Evolutionary conservation across 2,888 invertebrate species (phyloP).

Genomic region (Nematopogon swammerdamellus): DNA sequence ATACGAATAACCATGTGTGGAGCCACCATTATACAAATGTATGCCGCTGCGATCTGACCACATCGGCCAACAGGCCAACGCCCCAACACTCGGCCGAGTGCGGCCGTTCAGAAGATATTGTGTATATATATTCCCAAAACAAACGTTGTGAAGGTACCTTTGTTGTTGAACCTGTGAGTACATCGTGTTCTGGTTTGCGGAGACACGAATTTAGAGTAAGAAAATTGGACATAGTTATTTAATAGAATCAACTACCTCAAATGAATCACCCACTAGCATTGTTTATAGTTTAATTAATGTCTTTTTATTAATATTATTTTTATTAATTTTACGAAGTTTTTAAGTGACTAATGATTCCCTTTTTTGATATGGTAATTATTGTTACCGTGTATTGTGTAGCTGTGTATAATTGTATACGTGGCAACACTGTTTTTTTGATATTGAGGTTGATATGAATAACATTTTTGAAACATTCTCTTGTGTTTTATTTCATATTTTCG

Average conservation of each 20-base stretch:
- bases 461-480: neutral
- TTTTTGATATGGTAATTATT: conserved; percentile 54
- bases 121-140: no score
- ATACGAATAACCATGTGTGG: no score
- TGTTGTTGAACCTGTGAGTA: no score
- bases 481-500: no score
- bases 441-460: neutral
- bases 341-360: neutral
- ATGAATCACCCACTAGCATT: conserved; percentile 52
- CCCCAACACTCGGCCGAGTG: no score
- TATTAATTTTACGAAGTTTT: conserved; percentile 20
- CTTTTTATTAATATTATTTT: conserved; percentile 21
- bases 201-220: conserved; percentile 19
- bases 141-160: no score
- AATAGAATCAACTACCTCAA: conserved; percentile 42
- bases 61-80: no score
- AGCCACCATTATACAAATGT: no score
- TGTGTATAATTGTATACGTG: neutral
- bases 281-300: conserved; percentile 38
- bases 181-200: no score
- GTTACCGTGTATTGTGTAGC: conserved; percentile 49
- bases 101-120: no score
- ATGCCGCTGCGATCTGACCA: no score
- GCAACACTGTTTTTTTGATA: neutral
- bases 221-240: conserved; percentile 27